Evolutionary conservation across 2,797 vertebrate species (phyloP).

Genomic region (Gouania willdenowi): DNA sequence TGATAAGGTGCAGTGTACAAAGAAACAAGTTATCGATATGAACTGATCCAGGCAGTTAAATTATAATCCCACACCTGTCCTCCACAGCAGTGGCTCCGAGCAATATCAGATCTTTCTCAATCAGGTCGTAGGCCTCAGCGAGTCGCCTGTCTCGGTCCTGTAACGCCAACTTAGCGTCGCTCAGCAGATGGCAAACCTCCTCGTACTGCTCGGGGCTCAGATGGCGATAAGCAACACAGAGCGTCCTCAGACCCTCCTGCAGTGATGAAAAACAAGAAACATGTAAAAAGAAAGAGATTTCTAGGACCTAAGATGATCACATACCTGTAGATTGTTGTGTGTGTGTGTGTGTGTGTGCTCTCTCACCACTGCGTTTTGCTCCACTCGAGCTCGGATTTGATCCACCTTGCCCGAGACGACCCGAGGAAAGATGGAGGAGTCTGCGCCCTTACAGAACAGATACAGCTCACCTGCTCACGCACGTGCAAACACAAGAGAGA

Average conservation of each 20-base stretch:
- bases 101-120: conserved; percentile 88
- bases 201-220: conserved; percentile 80
- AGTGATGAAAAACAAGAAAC: too few species aligned
- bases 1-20: too few species aligned
- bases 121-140: conserved; percentile 88
- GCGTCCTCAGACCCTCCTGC: conserved; percentile 91
- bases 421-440: conserved; percentile 94
- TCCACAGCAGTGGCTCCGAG: conserved; percentile 96
- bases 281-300: too few species aligned
- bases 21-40: too few species aligned
- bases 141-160: conserved; percentile 90
- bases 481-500: conserved; percentile 8
- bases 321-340: too few species aligned
- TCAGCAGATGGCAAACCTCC: conserved; percentile 73
- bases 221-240: conserved; percentile 91
- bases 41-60: too few species aligned
- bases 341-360: neutral
- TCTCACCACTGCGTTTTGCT: conserved; percentile 95
- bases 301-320: too few species aligned
- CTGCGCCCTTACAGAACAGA: conserved; percentile 96
- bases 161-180: conserved; percentile 82
- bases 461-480: conserved; percentile 81
- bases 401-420: conserved; percentile 92
- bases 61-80: conserved; percentile 84
- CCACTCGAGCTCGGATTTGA: conserved; percentile 85